A percentile compares a stretch with the other conserved stretches of the same genome.
These are phyloP conservation scores for Brachionus rotundiformis DNA, from an alignment of 1,140 invertebrate genomes.

Conservation along the genomic window DNA sequence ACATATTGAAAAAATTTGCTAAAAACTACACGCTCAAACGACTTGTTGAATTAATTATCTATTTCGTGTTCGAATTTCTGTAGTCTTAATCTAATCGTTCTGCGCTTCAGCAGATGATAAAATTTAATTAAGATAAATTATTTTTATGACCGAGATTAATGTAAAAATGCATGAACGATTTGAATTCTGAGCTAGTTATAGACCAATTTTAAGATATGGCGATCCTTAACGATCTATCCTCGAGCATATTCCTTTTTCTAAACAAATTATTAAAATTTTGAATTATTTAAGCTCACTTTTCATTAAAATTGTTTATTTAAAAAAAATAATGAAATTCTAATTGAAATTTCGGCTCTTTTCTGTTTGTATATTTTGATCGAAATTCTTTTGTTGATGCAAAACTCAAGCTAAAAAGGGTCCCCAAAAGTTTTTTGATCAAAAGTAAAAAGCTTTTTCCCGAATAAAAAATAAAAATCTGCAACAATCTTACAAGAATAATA, in stretches of 20 bases:
- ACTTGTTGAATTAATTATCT: neutral
- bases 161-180: neutral
- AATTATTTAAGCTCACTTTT: neutral
- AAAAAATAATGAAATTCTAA: neutral
- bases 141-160: slow-evolving; percentile 3
- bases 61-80: neutral
- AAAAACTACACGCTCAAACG: neutral
- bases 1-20: neutral
- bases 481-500: neutral
- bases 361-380: neutral
- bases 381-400: neutral
- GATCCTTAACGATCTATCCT: neutral
- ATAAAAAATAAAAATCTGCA: slow-evolving; percentile 8
- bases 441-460: neutral
- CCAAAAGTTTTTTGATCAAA: neutral
- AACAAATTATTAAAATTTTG: neutral
- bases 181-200: neutral
- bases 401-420: neutral
- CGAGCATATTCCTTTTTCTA: neutral
- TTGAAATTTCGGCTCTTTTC: neutral
- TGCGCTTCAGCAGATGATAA: neutral
- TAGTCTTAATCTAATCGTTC: neutral
- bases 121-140: neutral
- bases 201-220: neutral
- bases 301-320: neutral